These are phyloP conservation scores for Glareola pratincola DNA, from an alignment of 2,113 vertebrate genomes.

Conservation along the genomic window DNA sequence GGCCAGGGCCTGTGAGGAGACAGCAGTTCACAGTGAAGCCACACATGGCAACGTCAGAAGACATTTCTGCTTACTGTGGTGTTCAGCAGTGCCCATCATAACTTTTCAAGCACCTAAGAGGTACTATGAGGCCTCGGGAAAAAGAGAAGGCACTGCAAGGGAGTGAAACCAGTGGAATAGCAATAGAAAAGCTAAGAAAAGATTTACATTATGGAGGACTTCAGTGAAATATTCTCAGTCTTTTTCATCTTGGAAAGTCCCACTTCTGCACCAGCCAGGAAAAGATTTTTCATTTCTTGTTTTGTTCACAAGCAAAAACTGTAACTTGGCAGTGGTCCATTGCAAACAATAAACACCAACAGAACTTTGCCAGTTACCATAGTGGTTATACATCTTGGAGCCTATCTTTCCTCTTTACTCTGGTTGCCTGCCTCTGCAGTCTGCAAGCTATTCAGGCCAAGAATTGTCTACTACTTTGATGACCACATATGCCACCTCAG, in stretches of 20 bases:
- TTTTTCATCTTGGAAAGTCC: not conserved
- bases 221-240: not conserved
- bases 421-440: not conserved
- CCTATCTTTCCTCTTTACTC: not conserved
- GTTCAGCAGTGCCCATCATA: not conserved
- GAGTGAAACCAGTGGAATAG: not conserved
- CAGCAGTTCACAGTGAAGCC: not conserved
- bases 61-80: not conserved
- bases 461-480: not conserved
- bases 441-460: not conserved
- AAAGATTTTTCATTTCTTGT: not conserved
- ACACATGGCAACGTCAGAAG: not conserved
- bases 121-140: not conserved
- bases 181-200: not conserved
- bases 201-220: not conserved
- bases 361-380: not conserved
- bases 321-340: not conserved
- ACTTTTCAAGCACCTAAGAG: not conserved
- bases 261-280: not conserved
- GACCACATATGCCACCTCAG: not conserved
- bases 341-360: slow-evolving; percentile 20
- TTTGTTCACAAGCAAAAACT: slow-evolving; percentile 5
- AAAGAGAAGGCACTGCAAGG: not conserved
- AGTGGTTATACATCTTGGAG: not conserved
- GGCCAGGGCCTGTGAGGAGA: not conserved